Percentiles rank a stretch among this genome's conserved stretches.
Evolutionary conservation across 2,888 invertebrate genomes (phyloP).

Genomic region (Netelia melanura): DNA sequence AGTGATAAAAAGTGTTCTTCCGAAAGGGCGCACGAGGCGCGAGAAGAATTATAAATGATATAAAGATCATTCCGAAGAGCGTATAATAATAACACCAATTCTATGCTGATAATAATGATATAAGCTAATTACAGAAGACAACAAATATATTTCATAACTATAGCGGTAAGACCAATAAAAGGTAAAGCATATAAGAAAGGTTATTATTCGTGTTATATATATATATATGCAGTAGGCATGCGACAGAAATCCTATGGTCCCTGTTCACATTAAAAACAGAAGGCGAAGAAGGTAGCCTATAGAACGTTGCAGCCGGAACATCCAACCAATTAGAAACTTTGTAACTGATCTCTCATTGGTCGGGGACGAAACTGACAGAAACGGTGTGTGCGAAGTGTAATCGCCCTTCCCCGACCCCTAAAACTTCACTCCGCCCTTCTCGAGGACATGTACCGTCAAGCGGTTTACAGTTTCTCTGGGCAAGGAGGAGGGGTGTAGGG

Average conservation of each 20-base stretch:
- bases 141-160: background rate
- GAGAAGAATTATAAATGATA: no score
- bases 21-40: background rate
- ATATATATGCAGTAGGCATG: background rate
- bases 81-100: background rate
- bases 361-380: background rate
- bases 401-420: background rate
- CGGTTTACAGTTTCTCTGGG: background rate
- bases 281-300: background rate
- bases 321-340: background rate
- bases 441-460: background rate
- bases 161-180: background rate
- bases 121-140: background rate
- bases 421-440: background rate
- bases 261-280: background rate
- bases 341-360: background rate
- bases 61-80: background rate
- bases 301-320: background rate
- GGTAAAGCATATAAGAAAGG: background rate
- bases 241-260: background rate
- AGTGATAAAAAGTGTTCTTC: no score
- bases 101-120: background rate
- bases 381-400: background rate
- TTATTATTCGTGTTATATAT: background rate
- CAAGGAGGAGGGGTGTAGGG: background rate